A percentile compares a stretch with the other conserved stretches of the same genome.
These are phyloP conservation scores for Marisa cornuarietis DNA, from an alignment of 1,140 invertebrate species.

Conservation along the genomic window DNA sequence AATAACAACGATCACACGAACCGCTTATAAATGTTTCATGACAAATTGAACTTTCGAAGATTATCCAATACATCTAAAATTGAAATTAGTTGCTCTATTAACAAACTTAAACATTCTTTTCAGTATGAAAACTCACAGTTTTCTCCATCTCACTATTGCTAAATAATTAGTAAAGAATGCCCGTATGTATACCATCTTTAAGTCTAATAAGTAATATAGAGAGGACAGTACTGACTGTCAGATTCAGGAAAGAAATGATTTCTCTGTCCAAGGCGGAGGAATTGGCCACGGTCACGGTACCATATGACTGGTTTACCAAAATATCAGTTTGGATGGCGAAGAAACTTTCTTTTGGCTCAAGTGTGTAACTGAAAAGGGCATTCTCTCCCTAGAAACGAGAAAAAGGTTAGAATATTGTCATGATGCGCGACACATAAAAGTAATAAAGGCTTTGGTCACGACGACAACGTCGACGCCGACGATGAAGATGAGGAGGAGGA, in stretches of 20 bases:
- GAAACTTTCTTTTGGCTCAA: not conserved
- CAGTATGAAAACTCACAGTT: not conserved
- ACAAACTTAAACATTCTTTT: not conserved
- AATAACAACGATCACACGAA: no score
- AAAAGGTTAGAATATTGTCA: not conserved
- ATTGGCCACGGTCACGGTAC: not conserved
- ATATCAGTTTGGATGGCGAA: not conserved
- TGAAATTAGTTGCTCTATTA: not conserved
- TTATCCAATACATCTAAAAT: not conserved
- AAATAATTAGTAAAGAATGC: no score
- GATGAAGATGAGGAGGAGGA: not conserved
- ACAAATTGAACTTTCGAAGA: not conserved
- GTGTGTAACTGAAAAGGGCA: constrained; percentile 2
- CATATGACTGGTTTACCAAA: not conserved
- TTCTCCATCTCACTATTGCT: no score
- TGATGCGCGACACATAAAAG: not conserved
- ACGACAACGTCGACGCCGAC: not conserved
- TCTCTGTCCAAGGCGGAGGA: constrained; percentile 1
- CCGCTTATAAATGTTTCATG: not conserved
- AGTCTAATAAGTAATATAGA: not conserved
- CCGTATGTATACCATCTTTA: no score
- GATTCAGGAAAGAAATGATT: not conserved
- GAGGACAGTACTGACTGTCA: not conserved
- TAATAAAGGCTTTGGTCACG: not conserved
- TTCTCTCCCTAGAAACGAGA: not conserved